Conservation (phyloP, 2,113 vertebrate species). For the Nansenia antarctica region DNA sequence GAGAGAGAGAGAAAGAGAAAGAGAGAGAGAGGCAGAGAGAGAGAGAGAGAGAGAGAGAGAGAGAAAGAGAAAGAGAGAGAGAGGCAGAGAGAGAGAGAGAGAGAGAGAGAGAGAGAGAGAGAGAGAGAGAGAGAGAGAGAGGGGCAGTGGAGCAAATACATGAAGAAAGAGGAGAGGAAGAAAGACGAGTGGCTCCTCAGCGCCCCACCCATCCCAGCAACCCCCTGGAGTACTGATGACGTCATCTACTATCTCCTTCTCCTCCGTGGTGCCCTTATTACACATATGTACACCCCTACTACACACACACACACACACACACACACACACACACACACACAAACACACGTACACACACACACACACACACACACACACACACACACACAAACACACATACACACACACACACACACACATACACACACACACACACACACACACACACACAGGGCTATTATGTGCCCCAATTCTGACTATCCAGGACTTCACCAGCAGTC, state of each 20-base stretch:
- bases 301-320: too few species aligned
- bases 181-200: neutral
- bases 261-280: conserved; percentile 12
- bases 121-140: conserved; percentile 1
- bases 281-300: conserved; percentile 13
- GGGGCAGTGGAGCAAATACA: neutral
- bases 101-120: neutral
- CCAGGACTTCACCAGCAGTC: too few species aligned
- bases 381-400: too few species aligned
- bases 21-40: conserved; percentile 29
- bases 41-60: neutral
- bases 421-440: too few species aligned
- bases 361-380: too few species aligned
- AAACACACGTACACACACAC: neutral
- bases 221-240: conserved; percentile 40
- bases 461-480: too few species aligned
- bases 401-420: too few species aligned
- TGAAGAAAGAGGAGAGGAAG: neutral
- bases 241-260: conserved; percentile 23
- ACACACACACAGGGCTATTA: too few species aligned
- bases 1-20: neutral
- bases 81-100: neutral
- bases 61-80: neutral
- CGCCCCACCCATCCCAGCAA: conserved; percentile 25
- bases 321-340: too few species aligned